Percentiles rank a stretch among this genome's conserved stretches.
phyloP scores from a whole-genome alignment of 2,888 invertebrate species.

The Caenorhabditis parvicauda region DNA sequence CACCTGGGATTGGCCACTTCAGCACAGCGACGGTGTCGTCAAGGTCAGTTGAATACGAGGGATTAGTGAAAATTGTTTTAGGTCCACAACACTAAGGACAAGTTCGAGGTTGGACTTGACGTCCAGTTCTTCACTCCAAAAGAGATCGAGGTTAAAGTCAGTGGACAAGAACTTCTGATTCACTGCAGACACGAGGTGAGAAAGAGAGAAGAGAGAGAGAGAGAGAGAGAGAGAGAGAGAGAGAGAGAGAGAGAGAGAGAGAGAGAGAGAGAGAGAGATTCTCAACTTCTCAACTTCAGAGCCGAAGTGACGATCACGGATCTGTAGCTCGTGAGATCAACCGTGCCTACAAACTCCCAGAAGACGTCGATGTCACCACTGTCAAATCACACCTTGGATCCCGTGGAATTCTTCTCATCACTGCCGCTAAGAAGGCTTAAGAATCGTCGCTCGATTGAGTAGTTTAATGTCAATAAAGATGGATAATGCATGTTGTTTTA shows the following conservation, averaged over 20 bases:
- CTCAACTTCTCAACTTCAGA: slow-evolving; percentile 9
- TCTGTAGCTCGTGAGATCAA: slow-evolving; percentile 55
- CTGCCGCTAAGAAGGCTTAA: slow-evolving; percentile 52
- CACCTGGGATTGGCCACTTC: slow-evolving; percentile 55
- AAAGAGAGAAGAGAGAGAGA: not conserved
- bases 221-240: not conserved
- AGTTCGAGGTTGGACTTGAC: slow-evolving; percentile 54
- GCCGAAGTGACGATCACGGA: slow-evolving; percentile 51
- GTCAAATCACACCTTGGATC: slow-evolving; percentile 55
- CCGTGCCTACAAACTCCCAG: slow-evolving; percentile 56
- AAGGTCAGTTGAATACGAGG: slow-evolving; percentile 18
- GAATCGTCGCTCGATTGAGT: too few species aligned
- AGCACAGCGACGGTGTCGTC: slow-evolving; percentile 52
- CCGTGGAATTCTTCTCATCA: slow-evolving; percentile 58
- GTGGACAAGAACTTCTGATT: slow-evolving; percentile 55
- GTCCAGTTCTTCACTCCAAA: slow-evolving; percentile 52
- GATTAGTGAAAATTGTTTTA: slow-evolving; percentile 10
- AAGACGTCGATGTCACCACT: slow-evolving; percentile 52
- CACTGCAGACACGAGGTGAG: slow-evolving; percentile 56
- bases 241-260: too few species aligned
- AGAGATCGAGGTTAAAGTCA: slow-evolving; percentile 58
- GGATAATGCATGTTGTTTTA: too few species aligned
- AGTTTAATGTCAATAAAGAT: too few species aligned
- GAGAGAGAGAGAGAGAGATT: not conserved
- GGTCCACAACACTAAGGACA: slow-evolving; percentile 51